Base-by-base conservation (phyloP, 2,888 invertebrate species). In the Acleris sparsana region DNA sequence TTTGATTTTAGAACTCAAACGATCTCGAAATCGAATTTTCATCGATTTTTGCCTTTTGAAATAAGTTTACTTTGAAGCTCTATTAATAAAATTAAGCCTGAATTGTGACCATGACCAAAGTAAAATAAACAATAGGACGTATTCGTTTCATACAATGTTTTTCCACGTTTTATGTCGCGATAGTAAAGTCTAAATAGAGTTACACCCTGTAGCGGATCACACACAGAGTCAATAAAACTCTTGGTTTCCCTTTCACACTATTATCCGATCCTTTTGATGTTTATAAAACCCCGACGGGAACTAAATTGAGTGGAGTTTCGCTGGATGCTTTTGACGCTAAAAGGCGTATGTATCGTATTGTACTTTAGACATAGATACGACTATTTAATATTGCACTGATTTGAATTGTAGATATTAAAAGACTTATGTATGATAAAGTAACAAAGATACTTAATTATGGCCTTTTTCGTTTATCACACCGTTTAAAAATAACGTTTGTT, bases 221-320 rank as follows among this genome's bases (percentile, higher is more conserved):
- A 83, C 83, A 80, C 76, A 71, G 75, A 79, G 80, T 80, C 84
- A 83, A 87, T 86, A 87, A 82, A 84, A 80, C 75, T 76, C 77
- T 80, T 73, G 82, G 82, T 80, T 81, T 82, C 83, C 80, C 80
- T 83, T 74, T 75, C 71, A 67, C 75, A 78, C 77, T 80, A 78
- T 81, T 80, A 80, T 77, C 74, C 71, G 71, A 72, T 74, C 82
- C 84, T 79, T 86, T 87, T 86, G 86, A 88, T 83, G 85, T 85
- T 83, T 80, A 80, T 80, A 80, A 81, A 79, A 82, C 79, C 76
- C 85, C 83, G 79, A 66, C 73, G 81, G 80, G 85, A 77, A 67
- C 70, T 71, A 70, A 73, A 74, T 76, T 73, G 76, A 76, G 75
- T 78, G 68, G 70, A 74, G 71, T 71, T 72, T 73, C 63, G 70